Conservation (phyloP, 2,113 vertebrate species). For the Chlamydotis undulata region DNA sequence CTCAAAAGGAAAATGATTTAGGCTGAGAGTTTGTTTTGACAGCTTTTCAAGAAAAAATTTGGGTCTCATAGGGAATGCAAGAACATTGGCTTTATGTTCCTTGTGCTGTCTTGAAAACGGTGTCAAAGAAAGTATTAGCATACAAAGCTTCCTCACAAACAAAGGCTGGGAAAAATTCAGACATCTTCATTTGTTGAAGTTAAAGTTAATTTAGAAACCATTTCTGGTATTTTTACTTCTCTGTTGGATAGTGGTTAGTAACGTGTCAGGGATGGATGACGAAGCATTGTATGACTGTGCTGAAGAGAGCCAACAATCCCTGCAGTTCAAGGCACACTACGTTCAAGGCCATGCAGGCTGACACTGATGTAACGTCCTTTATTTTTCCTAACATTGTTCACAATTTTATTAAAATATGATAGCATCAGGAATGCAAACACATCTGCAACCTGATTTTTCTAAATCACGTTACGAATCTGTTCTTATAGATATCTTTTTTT, state of each 20-base stretch:
- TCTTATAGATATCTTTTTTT: neutral
- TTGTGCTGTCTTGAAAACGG: neutral
- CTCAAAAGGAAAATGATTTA: neutral
- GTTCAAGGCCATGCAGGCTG: accelerated
- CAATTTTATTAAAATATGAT: neutral
- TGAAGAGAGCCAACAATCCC: neutral
- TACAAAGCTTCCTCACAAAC: neutral
- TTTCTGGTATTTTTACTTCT: neutral
- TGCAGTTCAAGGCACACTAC: neutral
- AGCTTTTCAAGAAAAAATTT: constrained; percentile 18
- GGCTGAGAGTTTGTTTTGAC: constrained; percentile 26
- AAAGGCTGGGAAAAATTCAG: neutral
- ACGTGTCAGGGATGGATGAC: neutral
- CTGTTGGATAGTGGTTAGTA: neutral
- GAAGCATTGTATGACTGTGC: neutral
- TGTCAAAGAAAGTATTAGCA: neutral
- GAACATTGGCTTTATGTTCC: neutral
- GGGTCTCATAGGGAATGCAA: neutral
- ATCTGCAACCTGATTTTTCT: neutral
- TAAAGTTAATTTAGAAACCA: neutral
- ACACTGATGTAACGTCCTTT: neutral
- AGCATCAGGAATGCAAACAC: neutral
- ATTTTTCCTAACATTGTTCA: neutral
- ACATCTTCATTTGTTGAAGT: neutral
- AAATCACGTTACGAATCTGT: neutral